Base-by-base conservation (phyloP, 2,797 vertebrate genomes). In the Karalla daura region DNA sequence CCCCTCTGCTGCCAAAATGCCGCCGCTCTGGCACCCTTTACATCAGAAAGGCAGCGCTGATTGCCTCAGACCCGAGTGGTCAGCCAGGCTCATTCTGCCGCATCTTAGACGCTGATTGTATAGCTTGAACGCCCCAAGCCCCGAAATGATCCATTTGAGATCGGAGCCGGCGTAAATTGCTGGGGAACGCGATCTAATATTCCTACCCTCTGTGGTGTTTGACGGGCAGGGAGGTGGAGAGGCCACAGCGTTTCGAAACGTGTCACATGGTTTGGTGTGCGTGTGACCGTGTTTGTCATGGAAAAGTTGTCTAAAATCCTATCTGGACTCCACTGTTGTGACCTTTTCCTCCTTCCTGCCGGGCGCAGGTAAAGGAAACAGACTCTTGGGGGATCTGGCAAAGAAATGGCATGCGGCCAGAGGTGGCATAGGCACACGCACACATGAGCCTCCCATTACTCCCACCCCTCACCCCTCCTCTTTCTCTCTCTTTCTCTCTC, bases 361-460 rank as follows among this genome's bases (percentile, higher is more conserved):
- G 72, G 74, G 60, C 28, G 56, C 68, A 86, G 81, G 80, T 81
- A 61, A 63, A 69, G 72, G 82, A 84, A 84, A 58, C 70, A 10
- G 62, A 76, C 49, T 37, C 20, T n/a, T n/a, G n/a, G n/a, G 49
- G 64, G 59, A 58, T 81, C 62, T 12, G 15, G 54, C 41, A 53
- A 55, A 64, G 71, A 79, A 83, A 66, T 63, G 72, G 70, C 60
- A 78, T 2, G 8, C 8, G 49, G 74, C 74, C 77, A 1, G 43
- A 70, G 74, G 40, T 68, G 73, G 70, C 62, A 74, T 78, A 80
- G 80, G 80, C 79, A 78, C 81, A 83, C 69, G 66, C 78, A 82
- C 80, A 74, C 81, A 85, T 64, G 52, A 74, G 71, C 68, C 51
- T 50, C 43, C 54, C 68, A 59, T 80, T 72, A 64, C 18, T 23